A percentile compares a stretch with the other conserved stretches of the same genome.
Evolutionary conservation across 1,140 invertebrate species (phyloP).

Genomic region (Teleogryllus occipitalis): DNA sequence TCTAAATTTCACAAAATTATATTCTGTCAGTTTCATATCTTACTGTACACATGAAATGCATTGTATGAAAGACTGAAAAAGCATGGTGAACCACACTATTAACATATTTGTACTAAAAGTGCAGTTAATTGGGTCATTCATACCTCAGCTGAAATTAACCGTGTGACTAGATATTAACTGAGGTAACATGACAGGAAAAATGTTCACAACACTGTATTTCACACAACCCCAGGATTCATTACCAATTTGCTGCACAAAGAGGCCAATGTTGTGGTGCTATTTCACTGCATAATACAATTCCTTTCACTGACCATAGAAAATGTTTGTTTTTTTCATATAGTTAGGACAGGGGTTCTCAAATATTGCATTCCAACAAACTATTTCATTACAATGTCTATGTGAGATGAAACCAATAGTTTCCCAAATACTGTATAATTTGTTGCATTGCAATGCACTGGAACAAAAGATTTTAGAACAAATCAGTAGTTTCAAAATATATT

Average conservation of each 20-base stretch:
- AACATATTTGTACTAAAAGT: constrained; percentile 24
- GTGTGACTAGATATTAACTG: constrained; percentile 22
- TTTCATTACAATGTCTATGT: too few relatives aligned
- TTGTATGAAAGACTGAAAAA: constrained; percentile 1
- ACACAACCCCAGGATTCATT: background rate
- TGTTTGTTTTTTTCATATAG: background rate
- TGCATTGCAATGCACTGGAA: too few relatives aligned
- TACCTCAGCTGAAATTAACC: constrained; percentile 21
- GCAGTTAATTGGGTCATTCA: constrained; percentile 20
- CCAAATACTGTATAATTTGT: too few relatives aligned
- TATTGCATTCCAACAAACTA: background rate
- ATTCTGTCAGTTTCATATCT: background rate
- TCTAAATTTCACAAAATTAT: background rate
- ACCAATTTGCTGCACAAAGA: background rate
- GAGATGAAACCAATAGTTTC: too few relatives aligned
- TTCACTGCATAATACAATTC: too few relatives aligned
- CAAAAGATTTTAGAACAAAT: too few relatives aligned
- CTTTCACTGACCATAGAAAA: too few relatives aligned
- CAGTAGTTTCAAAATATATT: too few relatives aligned
- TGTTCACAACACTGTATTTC: background rate
- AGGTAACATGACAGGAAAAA: constrained; percentile 16
- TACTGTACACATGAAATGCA: constrained; percentile 4
- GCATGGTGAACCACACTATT: background rate
- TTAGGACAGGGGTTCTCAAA: background rate
- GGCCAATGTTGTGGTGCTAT: background rate